A percentile compares a stretch with the other conserved stretches of the same genome.
These are phyloP conservation scores for Heliconius melpomene DNA, from an alignment of 1,140 invertebrate genomes.

Conservation along the genomic window DNA sequence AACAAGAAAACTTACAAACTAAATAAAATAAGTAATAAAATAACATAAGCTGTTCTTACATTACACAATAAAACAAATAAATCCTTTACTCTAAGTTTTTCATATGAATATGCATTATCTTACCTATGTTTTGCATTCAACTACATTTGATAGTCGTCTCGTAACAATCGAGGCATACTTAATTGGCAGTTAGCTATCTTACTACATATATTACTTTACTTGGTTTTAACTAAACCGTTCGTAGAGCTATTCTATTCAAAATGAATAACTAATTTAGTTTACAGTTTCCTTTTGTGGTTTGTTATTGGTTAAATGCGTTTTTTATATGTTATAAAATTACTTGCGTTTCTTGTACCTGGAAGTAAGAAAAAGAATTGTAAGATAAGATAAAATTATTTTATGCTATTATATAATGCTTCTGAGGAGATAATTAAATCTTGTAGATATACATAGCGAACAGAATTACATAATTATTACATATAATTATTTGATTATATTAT, in stretches of 20 bases:
- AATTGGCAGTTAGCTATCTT: slow-evolving; percentile 21
- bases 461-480: too few relatives aligned
- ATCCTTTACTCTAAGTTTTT: neutral
- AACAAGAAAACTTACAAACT: neutral
- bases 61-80: neutral
- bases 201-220: neutral
- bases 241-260: neutral
- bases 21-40: neutral
- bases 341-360: slow-evolving; percentile 33
- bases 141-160: neutral
- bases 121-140: slow-evolving; percentile 10
- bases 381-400: neutral
- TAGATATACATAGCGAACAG: neutral
- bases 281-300: neutral
- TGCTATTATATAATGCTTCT: too few relatives aligned
- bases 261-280: slow-evolving; percentile 9
- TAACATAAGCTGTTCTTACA: neutral
- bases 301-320: neutral
- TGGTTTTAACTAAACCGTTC: slow-evolving; percentile 1
- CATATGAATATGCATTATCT: neutral
- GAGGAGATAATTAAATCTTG: neutral
- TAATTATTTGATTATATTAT: too few relatives aligned
- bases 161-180: slow-evolving; percentile 17
- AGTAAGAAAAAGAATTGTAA: slow-evolving; percentile 4
- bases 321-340: neutral